Conservation (phyloP, 1,140 invertebrate genomes). For the Ganaspis sp. region DNA sequence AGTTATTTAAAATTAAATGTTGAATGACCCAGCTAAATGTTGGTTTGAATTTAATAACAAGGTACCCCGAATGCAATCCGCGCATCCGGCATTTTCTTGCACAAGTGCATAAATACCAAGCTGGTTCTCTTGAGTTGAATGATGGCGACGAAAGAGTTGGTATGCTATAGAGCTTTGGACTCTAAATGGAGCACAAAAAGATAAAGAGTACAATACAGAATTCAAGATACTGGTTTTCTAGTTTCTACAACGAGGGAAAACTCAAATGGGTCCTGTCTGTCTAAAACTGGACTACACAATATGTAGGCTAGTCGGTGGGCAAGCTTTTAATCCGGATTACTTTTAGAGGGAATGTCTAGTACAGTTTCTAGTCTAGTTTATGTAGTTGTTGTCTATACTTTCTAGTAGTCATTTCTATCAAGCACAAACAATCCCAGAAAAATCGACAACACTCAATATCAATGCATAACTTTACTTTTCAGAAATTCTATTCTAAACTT, state of each 20-base stretch:
- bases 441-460: slow-evolving; percentile 3
- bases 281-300: slow-evolving; percentile 45
- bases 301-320: slow-evolving; percentile 52
- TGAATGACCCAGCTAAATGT: slow-evolving; percentile 17
- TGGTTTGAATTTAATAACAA: slow-evolving; percentile 26
- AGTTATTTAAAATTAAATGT: slow-evolving; percentile 17
- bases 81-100: slow-evolving; percentile 28
- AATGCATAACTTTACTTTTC: not conserved
- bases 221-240: slow-evolving; percentile 35
- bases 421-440: not conserved
- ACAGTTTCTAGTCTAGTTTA: not conserved
- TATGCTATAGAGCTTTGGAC: slow-evolving; percentile 3
- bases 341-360: slow-evolving; percentile 30
- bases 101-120: slow-evolving; percentile 30
- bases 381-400: not conserved
- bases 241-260: slow-evolving; percentile 53
- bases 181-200: slow-evolving; percentile 22
- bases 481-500: not conserved
- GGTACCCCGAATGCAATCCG: slow-evolving; percentile 3
- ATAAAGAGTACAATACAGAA: slow-evolving; percentile 25
- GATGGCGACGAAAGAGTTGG: slow-evolving; percentile 1
- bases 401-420: not conserved
- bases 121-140: slow-evolving; percentile 2
- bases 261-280: slow-evolving; percentile 52
- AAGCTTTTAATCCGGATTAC: slow-evolving; percentile 51